Percentiles rank a stretch among this genome's conserved stretches.
These are phyloP conservation scores for Lasioglossum malachurum DNA, from an alignment of 2,888 invertebrate species.

Conservation along the genomic window DNA sequence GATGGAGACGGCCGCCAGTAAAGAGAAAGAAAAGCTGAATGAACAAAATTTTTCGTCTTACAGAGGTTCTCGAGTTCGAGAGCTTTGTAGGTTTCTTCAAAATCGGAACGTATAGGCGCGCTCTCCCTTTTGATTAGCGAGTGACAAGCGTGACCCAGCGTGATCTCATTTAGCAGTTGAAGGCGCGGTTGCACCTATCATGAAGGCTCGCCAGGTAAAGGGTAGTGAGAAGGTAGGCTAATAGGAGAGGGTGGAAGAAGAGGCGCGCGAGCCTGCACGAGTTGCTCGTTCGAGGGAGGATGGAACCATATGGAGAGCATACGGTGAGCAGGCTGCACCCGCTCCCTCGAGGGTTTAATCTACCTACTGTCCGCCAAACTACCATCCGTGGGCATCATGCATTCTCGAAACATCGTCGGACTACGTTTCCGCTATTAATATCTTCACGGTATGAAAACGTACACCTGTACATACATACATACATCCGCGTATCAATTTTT, in stretches of 20 bases:
- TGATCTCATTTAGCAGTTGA: constrained; percentile 45
- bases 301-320: constrained; percentile 84
- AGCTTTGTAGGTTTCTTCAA: too few relatives aligned
- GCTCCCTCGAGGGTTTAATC: constrained; percentile 83
- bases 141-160: constrained; percentile 58
- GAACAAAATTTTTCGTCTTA: too few relatives aligned
- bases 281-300: constrained; percentile 74
- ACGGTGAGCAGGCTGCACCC: constrained; percentile 82
- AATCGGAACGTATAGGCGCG: too few relatives aligned
- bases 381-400: constrained; percentile 82
- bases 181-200: constrained; percentile 53
- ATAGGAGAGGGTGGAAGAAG: constrained; percentile 61
- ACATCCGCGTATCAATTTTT: constrained; percentile 2
- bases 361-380: constrained; percentile 83
- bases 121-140: neutral
- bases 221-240: constrained; percentile 69
- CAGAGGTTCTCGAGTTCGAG: too few relatives aligned
- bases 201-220: constrained; percentile 52
- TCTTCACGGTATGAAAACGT: constrained; percentile 40
- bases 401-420: constrained; percentile 65
- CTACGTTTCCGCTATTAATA: constrained; percentile 72
- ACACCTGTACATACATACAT: neutral
- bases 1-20: too few relatives aligned
- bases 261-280: constrained; percentile 67
- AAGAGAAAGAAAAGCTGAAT: too few relatives aligned